Conservation (phyloP, 1,140 invertebrate species). For the Zophobas morio region DNA sequence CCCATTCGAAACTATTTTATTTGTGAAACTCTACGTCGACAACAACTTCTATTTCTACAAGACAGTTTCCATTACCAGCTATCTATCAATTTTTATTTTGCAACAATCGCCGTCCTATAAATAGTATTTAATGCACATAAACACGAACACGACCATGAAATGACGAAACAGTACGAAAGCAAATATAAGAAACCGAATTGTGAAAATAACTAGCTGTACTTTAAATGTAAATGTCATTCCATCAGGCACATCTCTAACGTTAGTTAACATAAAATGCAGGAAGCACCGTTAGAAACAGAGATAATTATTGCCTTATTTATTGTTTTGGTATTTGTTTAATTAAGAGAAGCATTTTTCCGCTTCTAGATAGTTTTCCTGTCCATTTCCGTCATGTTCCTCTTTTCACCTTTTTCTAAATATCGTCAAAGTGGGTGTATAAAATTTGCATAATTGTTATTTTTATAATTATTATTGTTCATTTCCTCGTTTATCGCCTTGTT, state of each 20-base stretch:
- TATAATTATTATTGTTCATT: constrained; percentile 41
- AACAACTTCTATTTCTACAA: too few relatives aligned
- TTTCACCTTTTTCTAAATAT: neutral
- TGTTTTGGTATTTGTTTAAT: constrained; percentile 13
- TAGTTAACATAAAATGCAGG: constrained; percentile 7
- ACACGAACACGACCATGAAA: neutral
- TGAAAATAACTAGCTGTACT: constrained; percentile 15
- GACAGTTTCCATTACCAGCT: too few relatives aligned
- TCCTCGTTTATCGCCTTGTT: constrained; percentile 44
- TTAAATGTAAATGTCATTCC: constrained; percentile 24
- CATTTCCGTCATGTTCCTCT: neutral
- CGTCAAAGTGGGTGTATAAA: constrained; percentile 1
- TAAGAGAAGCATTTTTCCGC: neutral
- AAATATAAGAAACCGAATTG: constrained; percentile 7
- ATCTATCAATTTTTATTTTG: too few relatives aligned
- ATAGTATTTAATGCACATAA: constrained; percentile 11
- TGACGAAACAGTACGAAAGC: constrained; percentile 2
- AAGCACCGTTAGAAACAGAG: constrained; percentile 7
- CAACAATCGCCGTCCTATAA: neutral
- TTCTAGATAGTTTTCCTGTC: too few relatives aligned
- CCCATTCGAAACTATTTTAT: too few relatives aligned
- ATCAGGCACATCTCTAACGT: neutral
- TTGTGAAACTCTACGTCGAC: too few relatives aligned
- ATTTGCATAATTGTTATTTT: constrained; percentile 27
- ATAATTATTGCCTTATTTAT: constrained; percentile 9